Conservation (phyloP, 2,113 vertebrate genomes). For the Bufo bufo region DNA sequence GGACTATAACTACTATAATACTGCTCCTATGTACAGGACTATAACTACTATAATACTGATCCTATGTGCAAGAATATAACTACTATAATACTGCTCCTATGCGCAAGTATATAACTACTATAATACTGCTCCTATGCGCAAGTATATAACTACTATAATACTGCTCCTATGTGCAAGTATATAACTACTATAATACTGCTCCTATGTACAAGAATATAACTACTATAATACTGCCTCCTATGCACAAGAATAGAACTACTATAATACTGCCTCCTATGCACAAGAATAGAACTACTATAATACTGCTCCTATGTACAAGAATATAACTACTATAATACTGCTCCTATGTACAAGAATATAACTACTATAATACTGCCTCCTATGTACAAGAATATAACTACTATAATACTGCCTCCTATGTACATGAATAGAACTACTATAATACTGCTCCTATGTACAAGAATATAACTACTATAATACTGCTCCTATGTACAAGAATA, state of each 20-base stretch:
- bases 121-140: background rate
- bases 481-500: background rate
- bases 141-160: conserved; percentile 22
- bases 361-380: background rate
- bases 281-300: background rate
- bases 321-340: conserved; percentile 6
- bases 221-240: background rate
- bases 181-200: background rate
- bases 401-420: background rate
- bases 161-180: background rate
- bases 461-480: background rate
- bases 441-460: background rate
- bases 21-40: background rate
- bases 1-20: background rate
- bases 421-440: conserved; percentile 5
- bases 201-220: too few relatives aligned
- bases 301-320: background rate
- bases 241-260: background rate
- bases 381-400: background rate
- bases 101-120: background rate
- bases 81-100: background rate
- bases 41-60: background rate
- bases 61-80: background rate
- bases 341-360: conserved; percentile 2
- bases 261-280: background rate